Conservation (phyloP, 2,888 invertebrate genomes). For the Tetanocera ferruginea region DNA sequence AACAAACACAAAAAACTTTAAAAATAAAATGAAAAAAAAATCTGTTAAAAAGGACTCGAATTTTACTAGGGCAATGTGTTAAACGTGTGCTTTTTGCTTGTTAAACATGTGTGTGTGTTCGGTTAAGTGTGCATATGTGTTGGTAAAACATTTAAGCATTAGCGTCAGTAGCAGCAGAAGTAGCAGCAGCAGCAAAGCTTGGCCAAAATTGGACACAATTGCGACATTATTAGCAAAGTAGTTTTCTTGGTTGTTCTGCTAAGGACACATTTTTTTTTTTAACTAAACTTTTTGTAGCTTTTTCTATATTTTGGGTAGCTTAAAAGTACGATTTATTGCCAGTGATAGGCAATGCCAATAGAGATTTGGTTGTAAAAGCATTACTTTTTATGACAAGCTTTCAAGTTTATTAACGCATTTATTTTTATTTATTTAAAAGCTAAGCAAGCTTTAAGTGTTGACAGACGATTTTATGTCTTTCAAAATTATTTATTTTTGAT, state of each 20-base stretch:
- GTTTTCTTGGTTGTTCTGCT: neutral
- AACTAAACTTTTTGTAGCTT: neutral
- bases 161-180: neutral
- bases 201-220: constrained; percentile 32
- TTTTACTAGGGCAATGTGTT: constrained; percentile 8
- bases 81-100: neutral
- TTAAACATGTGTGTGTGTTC: neutral
- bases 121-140: neutral
- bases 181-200: neutral
- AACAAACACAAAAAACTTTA: neutral
- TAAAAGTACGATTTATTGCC: constrained; percentile 62
- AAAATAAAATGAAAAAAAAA: neutral
- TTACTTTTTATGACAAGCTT: no score
- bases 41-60: neutral
- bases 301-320: constrained; percentile 54
- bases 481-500: neutral
- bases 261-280: neutral
- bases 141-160: neutral
- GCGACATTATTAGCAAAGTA: constrained; percentile 24
- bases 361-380: neutral
- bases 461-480: neutral
- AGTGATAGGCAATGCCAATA: constrained; percentile 50
- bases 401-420: no score
- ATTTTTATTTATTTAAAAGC: neutral
- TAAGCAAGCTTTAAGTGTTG: neutral